Conservation (phyloP, 2,888 invertebrate species). For the Diabrotica balteata region DNA sequence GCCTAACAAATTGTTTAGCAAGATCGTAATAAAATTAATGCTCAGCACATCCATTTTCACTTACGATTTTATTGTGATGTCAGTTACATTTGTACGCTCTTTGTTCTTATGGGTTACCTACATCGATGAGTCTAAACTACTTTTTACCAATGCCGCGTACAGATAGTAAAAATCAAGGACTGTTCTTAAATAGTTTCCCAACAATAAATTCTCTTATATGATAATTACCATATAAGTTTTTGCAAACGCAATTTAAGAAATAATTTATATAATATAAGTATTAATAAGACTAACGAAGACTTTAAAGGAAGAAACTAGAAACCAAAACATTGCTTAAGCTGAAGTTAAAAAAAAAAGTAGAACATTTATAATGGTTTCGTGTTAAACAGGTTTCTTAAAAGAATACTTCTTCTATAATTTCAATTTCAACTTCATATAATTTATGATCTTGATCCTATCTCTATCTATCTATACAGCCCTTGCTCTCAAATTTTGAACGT, state of each 20-base stretch:
- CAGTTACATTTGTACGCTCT: constrained; percentile 7
- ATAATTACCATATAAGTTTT: no score
- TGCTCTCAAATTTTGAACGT: no score
- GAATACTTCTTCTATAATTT: no score
- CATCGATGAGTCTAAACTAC: constrained; percentile 6
- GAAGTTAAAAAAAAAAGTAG: background rate
- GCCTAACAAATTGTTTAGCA: constrained; percentile 39
- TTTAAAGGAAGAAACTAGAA: background rate
- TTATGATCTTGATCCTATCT: no score
- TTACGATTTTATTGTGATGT: constrained; percentile 29
- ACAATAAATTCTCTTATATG: no score
- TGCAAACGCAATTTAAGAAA: no score
- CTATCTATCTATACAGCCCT: no score
- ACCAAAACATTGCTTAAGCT: background rate
- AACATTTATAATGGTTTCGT: background rate
- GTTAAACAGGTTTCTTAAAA: no score
- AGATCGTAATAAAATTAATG: constrained; percentile 45
- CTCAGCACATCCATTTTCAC: constrained; percentile 39
- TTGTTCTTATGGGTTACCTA: constrained; percentile 14
- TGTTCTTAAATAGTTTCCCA: background rate
- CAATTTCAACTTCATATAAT: no score
- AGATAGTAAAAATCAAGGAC: background rate
- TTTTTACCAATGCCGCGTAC: constrained; percentile 1
- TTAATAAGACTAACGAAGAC: no score
- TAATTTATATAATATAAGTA: no score